A percentile compares a stretch with the other conserved stretches of the same genome.
phyloP scores from a whole-genome alignment of 2,113 vertebrate species.

The Alectura lathami region DNA sequence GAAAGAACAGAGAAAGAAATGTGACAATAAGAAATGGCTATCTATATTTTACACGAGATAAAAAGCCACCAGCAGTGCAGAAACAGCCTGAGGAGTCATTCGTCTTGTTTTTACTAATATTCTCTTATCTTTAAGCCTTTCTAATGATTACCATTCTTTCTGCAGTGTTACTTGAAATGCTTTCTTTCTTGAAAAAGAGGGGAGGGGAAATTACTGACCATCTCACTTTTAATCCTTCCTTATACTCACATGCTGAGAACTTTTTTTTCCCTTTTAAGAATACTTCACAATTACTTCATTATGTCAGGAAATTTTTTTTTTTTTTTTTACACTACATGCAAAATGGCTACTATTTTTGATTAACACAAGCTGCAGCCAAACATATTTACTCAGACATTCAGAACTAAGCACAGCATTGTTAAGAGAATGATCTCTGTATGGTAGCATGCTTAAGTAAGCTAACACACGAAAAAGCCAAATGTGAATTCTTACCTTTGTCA shows the following conservation, averaged over 20 bases:
- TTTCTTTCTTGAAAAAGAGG: background rate
- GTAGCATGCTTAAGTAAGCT: background rate
- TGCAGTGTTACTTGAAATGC: background rate
- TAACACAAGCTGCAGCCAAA: constrained; percentile 28
- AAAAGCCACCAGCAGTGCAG: background rate
- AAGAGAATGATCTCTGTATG: background rate
- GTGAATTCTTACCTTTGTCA: background rate
- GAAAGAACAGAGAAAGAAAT: background rate
- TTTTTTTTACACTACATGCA: background rate
- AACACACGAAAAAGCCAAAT: background rate
- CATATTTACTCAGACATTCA: background rate
- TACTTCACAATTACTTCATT: constrained; percentile 16
- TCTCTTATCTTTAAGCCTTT: background rate
- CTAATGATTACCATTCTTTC: background rate
- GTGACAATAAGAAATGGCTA: background rate
- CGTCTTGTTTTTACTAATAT: background rate
- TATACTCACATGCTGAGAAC: constrained; percentile 33
- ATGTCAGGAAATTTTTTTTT: background rate
- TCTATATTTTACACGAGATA: background rate
- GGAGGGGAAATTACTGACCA: background rate
- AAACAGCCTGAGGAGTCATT: background rate
- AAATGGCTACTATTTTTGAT: constrained; percentile 32
- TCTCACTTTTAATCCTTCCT: constrained; percentile 36
- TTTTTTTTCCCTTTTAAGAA: background rate
- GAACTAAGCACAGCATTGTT: background rate